A percentile compares a stretch with the other conserved stretches of the same genome.
Conservation (phyloP, 2,888 invertebrate genomes). For the Ligdia adustata region DNA sequence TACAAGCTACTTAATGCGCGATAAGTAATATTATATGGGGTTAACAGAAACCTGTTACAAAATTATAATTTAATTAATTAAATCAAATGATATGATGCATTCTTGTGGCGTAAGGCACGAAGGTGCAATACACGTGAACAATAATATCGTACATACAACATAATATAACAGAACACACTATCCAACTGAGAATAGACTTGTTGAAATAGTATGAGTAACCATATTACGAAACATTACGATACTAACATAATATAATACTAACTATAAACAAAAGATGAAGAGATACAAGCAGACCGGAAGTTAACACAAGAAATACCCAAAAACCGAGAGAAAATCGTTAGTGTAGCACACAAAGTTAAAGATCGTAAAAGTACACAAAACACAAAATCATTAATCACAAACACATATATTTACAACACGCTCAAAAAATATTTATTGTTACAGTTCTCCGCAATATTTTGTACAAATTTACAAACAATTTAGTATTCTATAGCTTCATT, state of each 20-base stretch:
- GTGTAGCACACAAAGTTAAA: conserved; percentile 40
- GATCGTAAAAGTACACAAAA: conserved; percentile 17
- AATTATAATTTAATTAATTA: conserved; percentile 68
- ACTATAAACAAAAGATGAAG: conserved; percentile 62
- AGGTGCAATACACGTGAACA: conserved; percentile 65
- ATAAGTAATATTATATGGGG: conserved; percentile 62
- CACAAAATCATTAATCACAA: conserved; percentile 25
- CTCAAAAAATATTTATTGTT: conserved; percentile 28
- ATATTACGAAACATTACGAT: conserved; percentile 45
- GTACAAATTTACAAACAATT: conserved; percentile 5
- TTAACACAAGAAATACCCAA: conserved; percentile 41
- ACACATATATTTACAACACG: conserved; percentile 37
- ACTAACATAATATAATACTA: conserved; percentile 58
- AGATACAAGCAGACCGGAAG: conserved; percentile 46
- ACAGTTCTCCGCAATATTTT: conserved; percentile 16
- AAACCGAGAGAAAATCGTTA: conserved; percentile 41
- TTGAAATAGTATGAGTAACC: conserved; percentile 18
- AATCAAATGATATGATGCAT: conserved; percentile 85
- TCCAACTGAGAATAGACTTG: conserved; percentile 21
- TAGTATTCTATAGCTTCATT: conserved; percentile 28
- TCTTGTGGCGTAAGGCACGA: conserved; percentile 74
- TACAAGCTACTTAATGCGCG: conserved; percentile 58
- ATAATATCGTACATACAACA: conserved; percentile 28
- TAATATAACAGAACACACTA: conserved; percentile 17
- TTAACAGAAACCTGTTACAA: conserved; percentile 67